These are phyloP conservation scores for Megaustenia siamemsis DNA, from an alignment of 2,888 invertebrate genomes.

Conservation along the genomic window DNA sequence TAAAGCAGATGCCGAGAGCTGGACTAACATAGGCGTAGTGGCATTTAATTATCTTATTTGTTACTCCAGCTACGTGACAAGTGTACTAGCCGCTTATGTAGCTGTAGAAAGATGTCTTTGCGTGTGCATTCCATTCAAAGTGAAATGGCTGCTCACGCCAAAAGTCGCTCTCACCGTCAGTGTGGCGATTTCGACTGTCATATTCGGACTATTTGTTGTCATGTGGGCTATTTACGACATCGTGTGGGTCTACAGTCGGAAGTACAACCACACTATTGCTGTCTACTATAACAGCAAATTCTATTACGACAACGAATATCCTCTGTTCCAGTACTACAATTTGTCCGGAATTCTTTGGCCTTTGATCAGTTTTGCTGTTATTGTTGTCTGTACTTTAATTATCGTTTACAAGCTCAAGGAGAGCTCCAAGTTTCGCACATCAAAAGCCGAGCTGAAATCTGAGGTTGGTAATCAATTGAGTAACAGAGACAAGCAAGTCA, in stretches of 20 bases:
- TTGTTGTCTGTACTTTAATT: constrained; percentile 35
- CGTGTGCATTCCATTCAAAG: constrained; percentile 50
- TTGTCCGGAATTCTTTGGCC: constrained; percentile 47
- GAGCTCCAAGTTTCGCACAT: constrained; percentile 28
- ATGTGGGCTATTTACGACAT: constrained; percentile 52
- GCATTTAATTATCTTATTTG: constrained; percentile 44
- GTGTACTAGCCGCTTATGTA: constrained; percentile 51
- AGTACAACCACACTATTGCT: constrained; percentile 42
- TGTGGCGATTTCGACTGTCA: constrained; percentile 20
- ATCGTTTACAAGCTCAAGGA: constrained; percentile 41
- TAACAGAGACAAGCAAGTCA: constrained; percentile 46
- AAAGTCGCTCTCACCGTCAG: constrained; percentile 9
- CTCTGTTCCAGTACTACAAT: constrained; percentile 47
- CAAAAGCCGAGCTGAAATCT: background rate
- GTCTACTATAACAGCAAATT: constrained; percentile 37
- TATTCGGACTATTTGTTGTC: constrained; percentile 38
- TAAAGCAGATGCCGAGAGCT: constrained; percentile 28
- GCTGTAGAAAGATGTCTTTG: constrained; percentile 52
- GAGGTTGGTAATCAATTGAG: background rate
- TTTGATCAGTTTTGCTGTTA: constrained; percentile 36
- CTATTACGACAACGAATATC: constrained; percentile 16
- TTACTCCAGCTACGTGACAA: constrained; percentile 49
- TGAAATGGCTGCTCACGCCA: constrained; percentile 49
- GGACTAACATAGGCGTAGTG: constrained; percentile 36
- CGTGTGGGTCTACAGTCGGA: constrained; percentile 25